phyloP scores from a whole-genome alignment of 2,113 vertebrate species.

The Ammodytes dubius region DNA sequence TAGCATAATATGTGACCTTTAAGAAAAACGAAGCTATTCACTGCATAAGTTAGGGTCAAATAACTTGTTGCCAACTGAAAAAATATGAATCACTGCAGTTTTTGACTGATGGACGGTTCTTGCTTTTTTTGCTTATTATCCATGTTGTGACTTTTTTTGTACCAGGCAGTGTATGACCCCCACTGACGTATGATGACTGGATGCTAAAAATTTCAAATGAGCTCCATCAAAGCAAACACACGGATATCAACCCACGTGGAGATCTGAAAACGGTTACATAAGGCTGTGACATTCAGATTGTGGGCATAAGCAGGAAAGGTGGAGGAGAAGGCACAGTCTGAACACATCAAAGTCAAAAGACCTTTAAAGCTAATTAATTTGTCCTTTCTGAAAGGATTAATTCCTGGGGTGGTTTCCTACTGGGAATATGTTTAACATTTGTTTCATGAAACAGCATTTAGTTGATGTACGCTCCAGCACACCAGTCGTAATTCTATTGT shows the following conservation, averaged over 20 bases:
- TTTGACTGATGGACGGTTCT: no score
- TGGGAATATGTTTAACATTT: slow-evolving; percentile 47
- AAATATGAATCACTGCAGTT: no score
- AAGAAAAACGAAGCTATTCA: no score
- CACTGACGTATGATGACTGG: slow-evolving; percentile 63
- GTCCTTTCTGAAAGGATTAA: slow-evolving; percentile 81
- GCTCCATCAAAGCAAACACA: slow-evolving; percentile 65
- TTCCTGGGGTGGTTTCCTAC: slow-evolving; percentile 37
- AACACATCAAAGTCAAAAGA: slow-evolving; percentile 78
- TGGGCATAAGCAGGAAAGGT: slow-evolving; percentile 53
- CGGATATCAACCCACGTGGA: slow-evolving; percentile 56
- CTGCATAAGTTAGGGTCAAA: no score
- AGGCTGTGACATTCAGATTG: slow-evolving; percentile 73
- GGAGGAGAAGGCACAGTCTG: slow-evolving; percentile 37
- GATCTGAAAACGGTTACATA: slow-evolving; percentile 64
- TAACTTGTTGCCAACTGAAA: no score
- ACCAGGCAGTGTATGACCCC: no score
- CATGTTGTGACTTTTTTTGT: neutral
- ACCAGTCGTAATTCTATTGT: slow-evolving; percentile 3
- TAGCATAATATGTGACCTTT: no score
- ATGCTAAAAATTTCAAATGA: slow-evolving; percentile 74
- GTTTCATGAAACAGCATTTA: slow-evolving; percentile 37
- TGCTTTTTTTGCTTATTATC: no score
- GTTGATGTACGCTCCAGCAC: neutral
- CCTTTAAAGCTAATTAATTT: slow-evolving; percentile 84